Percentiles rank a stretch among this genome's conserved stretches.
Evolutionary conservation across 2,797 vertebrate species (phyloP).

Genomic region (Thamnophis elegans): DNA sequence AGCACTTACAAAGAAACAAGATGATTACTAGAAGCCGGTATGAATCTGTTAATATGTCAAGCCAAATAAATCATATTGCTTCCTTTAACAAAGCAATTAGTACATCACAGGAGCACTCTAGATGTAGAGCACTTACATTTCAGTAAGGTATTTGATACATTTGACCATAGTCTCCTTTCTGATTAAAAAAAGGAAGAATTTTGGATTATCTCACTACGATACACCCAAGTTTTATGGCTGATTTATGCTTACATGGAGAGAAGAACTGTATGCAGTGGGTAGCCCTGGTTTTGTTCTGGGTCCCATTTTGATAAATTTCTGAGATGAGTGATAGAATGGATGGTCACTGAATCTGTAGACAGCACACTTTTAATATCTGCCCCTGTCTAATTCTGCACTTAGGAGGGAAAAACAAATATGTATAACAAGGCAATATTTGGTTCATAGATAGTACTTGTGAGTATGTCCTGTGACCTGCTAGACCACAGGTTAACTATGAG

Average conservation of each 20-base stretch:
- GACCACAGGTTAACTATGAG: background rate
- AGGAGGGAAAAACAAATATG: background rate
- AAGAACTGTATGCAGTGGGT: background rate
- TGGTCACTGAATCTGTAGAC: too few species aligned
- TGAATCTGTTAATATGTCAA: background rate
- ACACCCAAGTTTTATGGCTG: background rate
- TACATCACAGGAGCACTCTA: background rate
- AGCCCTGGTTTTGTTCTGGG: background rate
- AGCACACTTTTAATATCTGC: background rate
- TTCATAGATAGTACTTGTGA: background rate
- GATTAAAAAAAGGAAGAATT: background rate
- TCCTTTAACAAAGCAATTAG: background rate
- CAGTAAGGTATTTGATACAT: background rate
- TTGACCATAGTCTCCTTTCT: background rate
- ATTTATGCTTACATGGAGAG: background rate
- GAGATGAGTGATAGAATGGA: background rate
- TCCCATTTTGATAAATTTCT: background rate
- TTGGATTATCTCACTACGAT: background rate
- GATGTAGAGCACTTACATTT: background rate
- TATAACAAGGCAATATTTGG: background rate
- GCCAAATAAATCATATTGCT: background rate
- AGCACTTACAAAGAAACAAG: background rate
- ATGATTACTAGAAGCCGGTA: background rate
- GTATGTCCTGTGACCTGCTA: background rate
- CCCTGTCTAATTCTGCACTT: background rate